Conservation (phyloP, 2,113 vertebrate species). For the Gracilinanus agilis region DNA sequence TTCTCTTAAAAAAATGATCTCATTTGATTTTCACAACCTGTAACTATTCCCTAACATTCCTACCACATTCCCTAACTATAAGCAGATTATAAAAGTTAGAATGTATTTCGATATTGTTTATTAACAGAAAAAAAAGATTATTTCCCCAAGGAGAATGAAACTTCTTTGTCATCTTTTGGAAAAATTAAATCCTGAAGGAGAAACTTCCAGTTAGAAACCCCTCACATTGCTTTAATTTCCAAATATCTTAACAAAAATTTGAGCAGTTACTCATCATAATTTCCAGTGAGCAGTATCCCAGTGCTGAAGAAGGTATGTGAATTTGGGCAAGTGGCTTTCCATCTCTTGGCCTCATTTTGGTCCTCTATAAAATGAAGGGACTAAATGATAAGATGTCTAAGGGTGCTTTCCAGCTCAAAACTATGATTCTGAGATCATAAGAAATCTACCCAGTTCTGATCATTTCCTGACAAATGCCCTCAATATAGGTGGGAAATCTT, state of each 20-base stretch:
- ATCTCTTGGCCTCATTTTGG: background rate
- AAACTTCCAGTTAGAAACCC: background rate
- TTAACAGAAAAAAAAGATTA: background rate
- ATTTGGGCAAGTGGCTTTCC: background rate
- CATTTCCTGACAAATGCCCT: background rate
- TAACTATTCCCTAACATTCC: too few species aligned
- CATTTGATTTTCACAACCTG: too few species aligned
- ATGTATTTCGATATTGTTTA: background rate
- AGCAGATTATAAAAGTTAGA: background rate
- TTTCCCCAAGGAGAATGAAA: background rate
- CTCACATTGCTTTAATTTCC: background rate
- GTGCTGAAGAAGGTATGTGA: background rate
- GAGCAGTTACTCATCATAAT: background rate
- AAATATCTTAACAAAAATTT: background rate
- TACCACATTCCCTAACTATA: background rate
- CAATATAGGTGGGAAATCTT: background rate
- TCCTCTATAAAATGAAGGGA: background rate
- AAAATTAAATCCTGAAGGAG: background rate
- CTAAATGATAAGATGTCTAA: background rate
- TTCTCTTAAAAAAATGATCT: background rate
- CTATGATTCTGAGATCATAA: background rate
- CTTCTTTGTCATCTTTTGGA: background rate
- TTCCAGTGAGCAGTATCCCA: background rate
- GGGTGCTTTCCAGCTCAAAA: background rate
- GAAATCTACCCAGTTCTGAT: background rate